These are phyloP conservation scores for Pimpla rufipes DNA, from an alignment of 2,888 invertebrate species.

Conservation along the genomic window DNA sequence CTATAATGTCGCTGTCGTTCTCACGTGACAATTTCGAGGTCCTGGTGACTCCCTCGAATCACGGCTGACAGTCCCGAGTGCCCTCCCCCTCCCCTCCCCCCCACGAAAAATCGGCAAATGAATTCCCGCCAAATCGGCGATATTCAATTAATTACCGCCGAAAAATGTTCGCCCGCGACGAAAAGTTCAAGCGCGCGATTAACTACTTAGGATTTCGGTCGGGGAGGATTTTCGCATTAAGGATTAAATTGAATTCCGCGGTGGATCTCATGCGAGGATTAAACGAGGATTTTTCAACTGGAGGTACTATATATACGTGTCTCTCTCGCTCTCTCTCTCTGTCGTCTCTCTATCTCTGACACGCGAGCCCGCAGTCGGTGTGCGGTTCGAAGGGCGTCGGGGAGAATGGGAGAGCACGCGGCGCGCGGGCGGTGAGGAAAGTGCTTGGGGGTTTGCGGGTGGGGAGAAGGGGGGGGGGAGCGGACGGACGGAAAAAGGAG, in stretches of 20 bases:
- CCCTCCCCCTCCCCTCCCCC: too few relatives aligned
- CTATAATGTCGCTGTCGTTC: too few relatives aligned
- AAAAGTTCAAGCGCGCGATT: neutral
- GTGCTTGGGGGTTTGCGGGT: slow-evolving; percentile 7
- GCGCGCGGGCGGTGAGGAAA: slow-evolving; percentile 16
- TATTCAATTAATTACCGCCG: too few relatives aligned
- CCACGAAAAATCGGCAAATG: too few relatives aligned
- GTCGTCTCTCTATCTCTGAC: slow-evolving; percentile 36
- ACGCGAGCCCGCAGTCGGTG: slow-evolving; percentile 42
- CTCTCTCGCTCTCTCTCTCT: neutral
- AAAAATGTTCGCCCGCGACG: neutral
- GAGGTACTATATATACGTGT: slow-evolving; percentile 18
- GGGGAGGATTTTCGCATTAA: slow-evolving; percentile 44
- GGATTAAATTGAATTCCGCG: slow-evolving; percentile 42
- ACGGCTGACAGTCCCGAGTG: too few relatives aligned
- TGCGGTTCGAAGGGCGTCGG: slow-evolving; percentile 33
- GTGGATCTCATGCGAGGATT: slow-evolving; percentile 43
- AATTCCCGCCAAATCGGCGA: too few relatives aligned
- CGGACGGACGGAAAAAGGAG: slow-evolving; percentile 14
- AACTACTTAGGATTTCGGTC: slow-evolving; percentile 30
- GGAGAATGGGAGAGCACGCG: slow-evolving; percentile 12
- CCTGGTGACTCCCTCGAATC: too few relatives aligned
- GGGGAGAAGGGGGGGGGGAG: too few relatives aligned
- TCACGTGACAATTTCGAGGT: too few relatives aligned
- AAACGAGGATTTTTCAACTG: slow-evolving; percentile 38